Evolutionary conservation across 2,888 invertebrate species (phyloP).

Genomic region (Meta bourneti): DNA sequence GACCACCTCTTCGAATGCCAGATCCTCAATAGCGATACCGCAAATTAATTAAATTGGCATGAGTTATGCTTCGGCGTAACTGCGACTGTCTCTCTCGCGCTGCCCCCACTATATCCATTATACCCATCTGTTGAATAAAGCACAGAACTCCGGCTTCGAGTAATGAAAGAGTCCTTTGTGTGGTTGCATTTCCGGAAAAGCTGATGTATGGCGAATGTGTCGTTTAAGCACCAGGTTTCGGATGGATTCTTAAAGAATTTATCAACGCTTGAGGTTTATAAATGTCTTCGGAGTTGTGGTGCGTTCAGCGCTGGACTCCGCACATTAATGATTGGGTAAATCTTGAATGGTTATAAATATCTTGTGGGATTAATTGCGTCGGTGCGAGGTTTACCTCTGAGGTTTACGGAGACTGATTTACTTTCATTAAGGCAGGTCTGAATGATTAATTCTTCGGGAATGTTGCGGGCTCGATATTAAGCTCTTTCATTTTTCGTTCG

Average conservation of each 20-base stretch:
- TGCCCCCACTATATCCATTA: not conserved
- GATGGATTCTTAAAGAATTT: not conserved
- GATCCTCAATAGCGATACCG: conserved; percentile 16
- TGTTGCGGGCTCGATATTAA: too few relatives aligned
- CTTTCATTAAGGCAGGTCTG: not conserved
- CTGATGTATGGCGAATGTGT: not conserved
- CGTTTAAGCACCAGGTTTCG: not conserved
- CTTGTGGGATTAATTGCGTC: not conserved
- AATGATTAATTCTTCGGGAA: too few relatives aligned
- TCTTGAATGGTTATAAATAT: conserved; percentile 1
- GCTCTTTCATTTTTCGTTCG: too few relatives aligned
- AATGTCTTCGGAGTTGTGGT: not conserved
- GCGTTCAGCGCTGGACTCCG: too few relatives aligned
- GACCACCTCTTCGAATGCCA: not conserved
- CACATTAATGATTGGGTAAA: not conserved
- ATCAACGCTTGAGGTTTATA: not conserved
- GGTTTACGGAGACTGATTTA: not conserved
- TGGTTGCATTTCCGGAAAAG: not conserved
- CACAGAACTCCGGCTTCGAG: not conserved
- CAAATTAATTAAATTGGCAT: conserved; percentile 45
- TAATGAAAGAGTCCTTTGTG: conserved; percentile 4
- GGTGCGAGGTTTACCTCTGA: not conserved
- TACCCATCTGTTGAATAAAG: conserved; percentile 30
- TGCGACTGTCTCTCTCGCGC: conserved; percentile 7
- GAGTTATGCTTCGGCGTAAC: conserved; percentile 27